These are phyloP conservation scores for Cordilura impudica DNA, from an alignment of 2,888 invertebrate genomes.

Conservation along the genomic window DNA sequence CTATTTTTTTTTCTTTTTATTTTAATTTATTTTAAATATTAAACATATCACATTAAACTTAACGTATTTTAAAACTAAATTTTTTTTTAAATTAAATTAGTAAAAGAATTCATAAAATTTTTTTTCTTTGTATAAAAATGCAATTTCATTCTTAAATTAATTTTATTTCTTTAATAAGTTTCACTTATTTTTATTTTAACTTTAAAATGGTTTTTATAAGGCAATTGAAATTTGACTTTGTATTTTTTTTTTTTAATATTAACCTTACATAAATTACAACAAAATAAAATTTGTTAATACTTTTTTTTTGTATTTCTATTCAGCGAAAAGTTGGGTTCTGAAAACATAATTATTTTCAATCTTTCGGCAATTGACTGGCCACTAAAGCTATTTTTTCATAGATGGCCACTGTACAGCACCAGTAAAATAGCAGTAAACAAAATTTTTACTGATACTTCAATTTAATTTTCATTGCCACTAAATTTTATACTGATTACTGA, in stretches of 20 bases:
- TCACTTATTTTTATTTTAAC: background rate
- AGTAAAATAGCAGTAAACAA: too few species aligned
- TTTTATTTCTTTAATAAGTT: conserved; percentile 39
- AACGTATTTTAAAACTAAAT: conserved; percentile 3
- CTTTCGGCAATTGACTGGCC: too few species aligned
- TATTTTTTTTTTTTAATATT: background rate
- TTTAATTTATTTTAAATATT: conserved; percentile 28
- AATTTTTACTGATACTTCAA: too few species aligned
- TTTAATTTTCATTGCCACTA: too few species aligned
- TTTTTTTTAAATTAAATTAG: conserved; percentile 22
- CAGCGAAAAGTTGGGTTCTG: background rate
- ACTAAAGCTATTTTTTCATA: too few species aligned
- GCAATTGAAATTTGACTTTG: conserved; percentile 44
- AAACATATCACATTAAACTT: conserved; percentile 60
- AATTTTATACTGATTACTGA: too few species aligned
- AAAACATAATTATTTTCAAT: too few species aligned
- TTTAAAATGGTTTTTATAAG: conserved; percentile 10
- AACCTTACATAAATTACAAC: background rate
- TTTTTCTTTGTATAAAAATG: conserved; percentile 41
- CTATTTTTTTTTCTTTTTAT: conserved; percentile 14
- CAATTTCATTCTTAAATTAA: conserved; percentile 40
- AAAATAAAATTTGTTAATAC: conserved; percentile 1
- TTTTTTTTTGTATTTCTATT: background rate
- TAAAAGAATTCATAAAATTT: conserved; percentile 16
- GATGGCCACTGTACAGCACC: too few species aligned